Evolutionary conservation across 1,140 invertebrate genomes (phyloP), one percentile per base, ranked within the genome.

Genomic region (Spodoptera litura): DNA sequence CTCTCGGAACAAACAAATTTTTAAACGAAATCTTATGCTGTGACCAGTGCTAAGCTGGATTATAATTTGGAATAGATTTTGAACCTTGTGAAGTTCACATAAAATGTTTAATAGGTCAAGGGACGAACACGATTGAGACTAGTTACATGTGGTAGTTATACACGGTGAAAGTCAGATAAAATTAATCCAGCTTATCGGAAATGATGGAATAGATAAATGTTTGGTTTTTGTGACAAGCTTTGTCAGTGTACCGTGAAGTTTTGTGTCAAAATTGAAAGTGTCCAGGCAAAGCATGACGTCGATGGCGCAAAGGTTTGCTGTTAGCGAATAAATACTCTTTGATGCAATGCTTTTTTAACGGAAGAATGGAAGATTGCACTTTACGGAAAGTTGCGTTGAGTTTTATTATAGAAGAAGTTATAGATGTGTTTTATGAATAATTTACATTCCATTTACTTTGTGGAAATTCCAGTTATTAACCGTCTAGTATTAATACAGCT

Each of bases 231-330:
- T 72, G 13, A 31, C 27, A 72, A 66, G 76, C 80, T 68, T 74
- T 81, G 70, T 81, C 75, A 81, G 68, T 78, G 77, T 44, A 44
- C 10, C 66, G 77, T 78, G 66, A 82, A 64, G 77, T 73, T 20
- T 20, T 20, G 20, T 61, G 71, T 73, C 56, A 73, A 51, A 58
- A 73, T 11, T 20, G 55, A 74, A 27, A 31, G 51, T 49, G n/a
- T 52, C 49, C 20, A 20, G 31, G 31, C 1, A 20, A 20, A 20
- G 20, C 20, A 20, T 20, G 20, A 20, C 20, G 20, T 20, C 20
- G 31, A 5, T 31, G 4, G n/a, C 44, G 55, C 35, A 66, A 52
- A 56, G 71, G 71, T 44, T 59, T 51, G 20, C 25, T n/a, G 68
- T n/a, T 31, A 71, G 27, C 44, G 20, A 9, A 58, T 49, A 73